Base-by-base conservation (phyloP, 2,888 invertebrate genomes). In the Cantharis rustica region DNA sequence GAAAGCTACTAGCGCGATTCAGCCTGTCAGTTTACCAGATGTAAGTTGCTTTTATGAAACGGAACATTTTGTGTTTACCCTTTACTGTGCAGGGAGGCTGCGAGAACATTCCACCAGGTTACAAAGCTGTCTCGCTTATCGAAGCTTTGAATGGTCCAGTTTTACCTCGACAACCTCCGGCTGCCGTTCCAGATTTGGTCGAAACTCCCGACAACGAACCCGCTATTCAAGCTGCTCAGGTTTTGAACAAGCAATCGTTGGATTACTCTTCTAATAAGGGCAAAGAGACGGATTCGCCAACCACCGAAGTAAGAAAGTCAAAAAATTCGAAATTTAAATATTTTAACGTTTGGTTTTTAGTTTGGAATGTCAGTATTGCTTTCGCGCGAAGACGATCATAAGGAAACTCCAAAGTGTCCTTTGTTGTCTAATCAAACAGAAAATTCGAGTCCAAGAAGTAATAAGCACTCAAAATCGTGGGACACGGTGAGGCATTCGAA, bases 71-170 rank as follows among this genome's bases (percentile, higher is more conserved):
- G n/a, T 72, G 13, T 71, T 70, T 68, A n/a, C 27, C 10, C 15
- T 73, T 26, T 16, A 11, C 16, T 62, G 16, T 47, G 16, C 81
- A 93, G 93, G 92, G 92, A 79, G 93, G 92, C 84, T 92, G 93
- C 86, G 95, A 96, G 86, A 95, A 95, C 86, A 95, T 98, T 84
- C 98, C 98, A 11, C 92, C 95, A 0, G 98, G 98, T 0, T 98
- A 97, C 88, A 96, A 98, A 89, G 94, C 97, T 26, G 96, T 98
- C 72, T 96, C 98, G 0, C 90, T 98, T 72, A 95, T 98, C 81
- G 98, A 98, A 89, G 98, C 98, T 3, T 90, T 98, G 72, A 98
- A 98, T 89, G 98, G 98, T 0, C 98, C 97, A 9, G 94, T 92
- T 83, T 89, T 90, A 47, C 90, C 91, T 71, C 90, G 91, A 80